Base-by-base conservation (phyloP, 2,888 invertebrate species). In the Himalopsyche kuldschensis region DNA sequence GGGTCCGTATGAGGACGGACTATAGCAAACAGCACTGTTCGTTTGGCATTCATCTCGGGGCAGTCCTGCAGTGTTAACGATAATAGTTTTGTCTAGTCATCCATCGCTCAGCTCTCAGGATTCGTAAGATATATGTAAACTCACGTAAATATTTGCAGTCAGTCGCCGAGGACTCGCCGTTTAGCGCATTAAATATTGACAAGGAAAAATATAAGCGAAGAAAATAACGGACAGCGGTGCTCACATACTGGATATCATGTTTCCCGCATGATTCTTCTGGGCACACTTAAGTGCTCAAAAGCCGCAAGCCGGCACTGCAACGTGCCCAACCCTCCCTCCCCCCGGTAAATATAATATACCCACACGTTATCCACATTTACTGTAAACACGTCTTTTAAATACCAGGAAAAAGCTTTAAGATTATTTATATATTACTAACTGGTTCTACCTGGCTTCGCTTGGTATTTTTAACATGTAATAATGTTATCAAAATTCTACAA, bases 141-240 rank as follows among this genome's bases (percentile, higher is more conserved):
- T 69, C 82, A 80, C 80, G 41, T 80, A 82, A 82, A 82, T 80
- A 82, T 83, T 83, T 80, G 83, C 77, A 75, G 48, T 79, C 48
- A 76, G 78, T 47, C 77, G 75, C 79, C 78, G 75, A 35, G 79
- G 85, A 75, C 76, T 79, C 55, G 31, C 76, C 80, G 84, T 81
- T 84, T 85, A 84, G 77, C 84, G 75, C 84, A 86, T 86, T 85
- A 86, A 86, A 86, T 85, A 86, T 86, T 86, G 85, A 86, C 85
- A 86, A 76, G 81, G 84, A 84, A 84, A 81, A 86, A 85, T 84
- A 85, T 85, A 85, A 85, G 82, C 85, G 83, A 80, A 76, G 80
- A 82, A 63, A 82, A 46, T 46, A 47, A 32, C 79, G 48, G 27
- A 76, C 79, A 79, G 41, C 82, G 75, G 79, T 41, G 79, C 79